These are phyloP conservation scores for Dendronephthya gigantea DNA, from an alignment of 64 coral and sea anemone genomes.

Conservation along the genomic window DNA sequence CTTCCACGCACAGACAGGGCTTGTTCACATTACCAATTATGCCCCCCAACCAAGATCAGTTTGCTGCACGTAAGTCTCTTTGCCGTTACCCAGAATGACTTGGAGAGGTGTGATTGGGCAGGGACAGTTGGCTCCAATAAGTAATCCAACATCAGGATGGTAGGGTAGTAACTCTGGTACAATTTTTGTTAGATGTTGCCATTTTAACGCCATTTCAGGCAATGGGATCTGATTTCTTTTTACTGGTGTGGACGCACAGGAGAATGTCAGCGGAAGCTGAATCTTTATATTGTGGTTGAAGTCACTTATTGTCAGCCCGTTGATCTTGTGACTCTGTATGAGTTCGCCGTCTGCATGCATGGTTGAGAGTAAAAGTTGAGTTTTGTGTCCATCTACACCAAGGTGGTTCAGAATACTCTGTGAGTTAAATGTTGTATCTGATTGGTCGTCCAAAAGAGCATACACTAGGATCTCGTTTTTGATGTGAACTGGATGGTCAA, in stretches of 20 bases:
- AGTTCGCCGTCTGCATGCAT: constrained; percentile 44
- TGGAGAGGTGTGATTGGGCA: background rate
- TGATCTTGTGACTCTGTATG: constrained; percentile 30
- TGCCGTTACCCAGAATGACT: background rate
- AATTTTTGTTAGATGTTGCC: background rate
- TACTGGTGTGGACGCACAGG: constrained; percentile 12
- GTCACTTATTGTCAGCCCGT: background rate
- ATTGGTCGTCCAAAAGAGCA: background rate
- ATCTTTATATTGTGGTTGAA: constrained; percentile 19
- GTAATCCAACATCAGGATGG: background rate
- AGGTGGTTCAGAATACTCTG: background rate
- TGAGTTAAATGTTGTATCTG: no score
- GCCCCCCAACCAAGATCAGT: constrained; percentile 22
- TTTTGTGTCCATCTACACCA: constrained; percentile 18
- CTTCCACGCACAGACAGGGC: no score
- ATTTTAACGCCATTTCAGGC: constrained; percentile 15
- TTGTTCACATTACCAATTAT: background rate
- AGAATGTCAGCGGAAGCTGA: constrained; percentile 21
- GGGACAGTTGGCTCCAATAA: constrained; percentile 20
- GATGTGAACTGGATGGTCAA: background rate
- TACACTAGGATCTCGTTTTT: background rate
- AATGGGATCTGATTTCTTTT: constrained; percentile 1
- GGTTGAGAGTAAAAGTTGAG: constrained; percentile 38
- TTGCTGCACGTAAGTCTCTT: constrained; percentile 6
- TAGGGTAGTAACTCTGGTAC: background rate